A percentile compares a stretch with the other conserved stretches of the same genome.
Evolutionary conservation across 2,888 invertebrate genomes (phyloP).

Genomic region (Tetramorium bicarinatum): DNA sequence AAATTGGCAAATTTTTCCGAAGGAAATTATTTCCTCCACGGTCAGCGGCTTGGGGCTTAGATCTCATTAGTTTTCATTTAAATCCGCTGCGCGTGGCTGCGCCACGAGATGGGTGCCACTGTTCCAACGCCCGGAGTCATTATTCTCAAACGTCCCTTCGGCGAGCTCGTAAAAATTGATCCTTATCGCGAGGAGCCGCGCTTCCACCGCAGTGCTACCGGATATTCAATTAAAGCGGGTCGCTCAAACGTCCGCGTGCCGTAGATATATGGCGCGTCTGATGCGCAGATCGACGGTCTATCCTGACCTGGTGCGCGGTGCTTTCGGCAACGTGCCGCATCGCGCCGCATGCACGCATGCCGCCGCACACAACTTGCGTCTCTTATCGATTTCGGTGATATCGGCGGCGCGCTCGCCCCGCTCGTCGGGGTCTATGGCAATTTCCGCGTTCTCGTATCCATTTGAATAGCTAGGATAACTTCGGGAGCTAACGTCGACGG

Average conservation of each 20-base stretch:
- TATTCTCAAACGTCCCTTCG: slow-evolving; percentile 46
- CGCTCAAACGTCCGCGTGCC: slow-evolving; percentile 27
- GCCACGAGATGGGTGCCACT: background rate
- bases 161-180: slow-evolving; percentile 55
- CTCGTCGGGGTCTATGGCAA: slow-evolving; percentile 60
- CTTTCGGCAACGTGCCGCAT: background rate
- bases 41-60: background rate
- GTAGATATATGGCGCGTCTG: slow-evolving; percentile 30
- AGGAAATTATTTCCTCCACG: background rate
- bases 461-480: slow-evolving; percentile 66
- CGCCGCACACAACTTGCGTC: slow-evolving; percentile 56
- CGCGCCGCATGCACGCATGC: slow-evolving; percentile 49
- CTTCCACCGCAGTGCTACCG: slow-evolving; percentile 6
- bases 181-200: slow-evolving; percentile 43
- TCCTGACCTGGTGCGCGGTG: background rate
- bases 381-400: slow-evolving; percentile 66
- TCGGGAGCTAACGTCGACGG: slow-evolving; percentile 54
- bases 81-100: background rate
- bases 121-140: slow-evolving; percentile 20
- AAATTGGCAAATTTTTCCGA: slow-evolving; percentile 5
- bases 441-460: slow-evolving; percentile 61
- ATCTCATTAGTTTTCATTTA: slow-evolving; percentile 24
- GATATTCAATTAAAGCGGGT: slow-evolving; percentile 61
- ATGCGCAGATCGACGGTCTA: slow-evolving; percentile 2
- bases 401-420: slow-evolving; percentile 44